Conservation (phyloP, 2,113 vertebrate genomes). For the Carlito syrichta region DNA sequence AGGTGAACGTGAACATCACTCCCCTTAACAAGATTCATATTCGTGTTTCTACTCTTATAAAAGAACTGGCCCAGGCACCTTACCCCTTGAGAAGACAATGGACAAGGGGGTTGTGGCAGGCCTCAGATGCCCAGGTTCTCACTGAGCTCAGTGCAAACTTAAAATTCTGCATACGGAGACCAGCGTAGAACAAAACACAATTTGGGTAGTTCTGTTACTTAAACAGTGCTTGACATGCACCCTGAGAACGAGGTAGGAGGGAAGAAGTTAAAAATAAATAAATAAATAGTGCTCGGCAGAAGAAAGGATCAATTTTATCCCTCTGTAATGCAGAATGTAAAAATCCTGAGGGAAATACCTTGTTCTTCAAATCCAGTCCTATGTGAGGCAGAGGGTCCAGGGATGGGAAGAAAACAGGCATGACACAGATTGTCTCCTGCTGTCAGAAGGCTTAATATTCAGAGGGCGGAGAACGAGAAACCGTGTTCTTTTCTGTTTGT, state of each 20-base stretch:
- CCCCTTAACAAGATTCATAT: neutral
- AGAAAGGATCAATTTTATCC: neutral
- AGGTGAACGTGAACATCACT: neutral
- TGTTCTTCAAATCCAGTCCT: neutral
- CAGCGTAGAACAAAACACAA: neutral
- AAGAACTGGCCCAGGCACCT: neutral
- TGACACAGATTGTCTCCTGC: accelerated
- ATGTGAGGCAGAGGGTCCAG: neutral
- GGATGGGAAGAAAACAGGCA: neutral
- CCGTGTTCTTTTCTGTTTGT: neutral
- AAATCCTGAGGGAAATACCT: neutral
- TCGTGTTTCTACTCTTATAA: neutral
- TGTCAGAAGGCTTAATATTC: neutral
- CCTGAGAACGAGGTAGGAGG: too few species aligned
- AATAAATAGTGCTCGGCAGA: neutral
- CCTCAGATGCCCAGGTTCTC: neutral
- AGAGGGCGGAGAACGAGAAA: neutral
- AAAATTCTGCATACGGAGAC: neutral
- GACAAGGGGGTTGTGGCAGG: neutral
- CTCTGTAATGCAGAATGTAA: neutral
- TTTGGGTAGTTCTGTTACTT: neutral
- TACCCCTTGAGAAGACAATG: neutral
- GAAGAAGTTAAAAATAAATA: too few species aligned
- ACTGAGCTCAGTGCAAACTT: neutral
- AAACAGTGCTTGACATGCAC: neutral